Percentiles rank a stretch among this genome's conserved stretches.
Evolutionary conservation across 2,888 invertebrate species (phyloP).

Genomic region (Eurytoma adleriae): DNA sequence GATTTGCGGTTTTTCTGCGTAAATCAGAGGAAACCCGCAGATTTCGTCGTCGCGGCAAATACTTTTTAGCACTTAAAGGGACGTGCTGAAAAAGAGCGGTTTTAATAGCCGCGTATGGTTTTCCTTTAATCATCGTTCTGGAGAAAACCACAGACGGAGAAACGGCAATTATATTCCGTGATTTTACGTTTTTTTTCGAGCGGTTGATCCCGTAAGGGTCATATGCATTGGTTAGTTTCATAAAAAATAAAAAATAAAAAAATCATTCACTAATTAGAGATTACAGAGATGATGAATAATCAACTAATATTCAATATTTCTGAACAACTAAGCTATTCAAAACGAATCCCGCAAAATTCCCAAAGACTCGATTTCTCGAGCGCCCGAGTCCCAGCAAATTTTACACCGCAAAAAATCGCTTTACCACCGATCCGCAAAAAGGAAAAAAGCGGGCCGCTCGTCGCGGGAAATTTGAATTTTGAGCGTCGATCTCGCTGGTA

Average conservation of each 20-base stretch:
- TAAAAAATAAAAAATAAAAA: too few relatives aligned
- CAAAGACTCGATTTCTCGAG: too few relatives aligned
- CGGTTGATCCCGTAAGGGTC: not conserved
- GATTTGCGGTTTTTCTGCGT: slow-evolving; percentile 55
- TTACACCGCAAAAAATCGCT: too few relatives aligned
- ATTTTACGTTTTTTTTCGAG: slow-evolving; percentile 21
- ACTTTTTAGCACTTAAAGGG: slow-evolving; percentile 50
- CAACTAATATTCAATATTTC: not conserved
- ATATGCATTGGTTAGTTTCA: too few relatives aligned
- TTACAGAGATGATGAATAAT: too few relatives aligned
- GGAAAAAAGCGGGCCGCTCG: not conserved
- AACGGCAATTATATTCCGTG: slow-evolving; percentile 41
- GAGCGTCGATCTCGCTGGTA: not conserved
- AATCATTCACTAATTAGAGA: too few relatives aligned
- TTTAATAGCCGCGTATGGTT: slow-evolving; percentile 39
- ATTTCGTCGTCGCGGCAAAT: slow-evolving; percentile 48
- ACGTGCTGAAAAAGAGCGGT: slow-evolving; percentile 18
- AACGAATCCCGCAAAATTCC: not conserved
- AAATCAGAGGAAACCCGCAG: slow-evolving; percentile 52
- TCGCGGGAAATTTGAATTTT: not conserved
- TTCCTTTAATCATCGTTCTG: slow-evolving; percentile 36
- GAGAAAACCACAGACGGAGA: slow-evolving; percentile 12
- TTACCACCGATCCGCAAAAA: too few relatives aligned
- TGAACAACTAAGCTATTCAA: not conserved
- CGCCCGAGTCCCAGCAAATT: too few relatives aligned